Evolutionary conservation across 2,113 vertebrate species (phyloP), one percentile per base, ranked within the genome.

Genomic region (Melanotaenia duboulayi): DNA sequence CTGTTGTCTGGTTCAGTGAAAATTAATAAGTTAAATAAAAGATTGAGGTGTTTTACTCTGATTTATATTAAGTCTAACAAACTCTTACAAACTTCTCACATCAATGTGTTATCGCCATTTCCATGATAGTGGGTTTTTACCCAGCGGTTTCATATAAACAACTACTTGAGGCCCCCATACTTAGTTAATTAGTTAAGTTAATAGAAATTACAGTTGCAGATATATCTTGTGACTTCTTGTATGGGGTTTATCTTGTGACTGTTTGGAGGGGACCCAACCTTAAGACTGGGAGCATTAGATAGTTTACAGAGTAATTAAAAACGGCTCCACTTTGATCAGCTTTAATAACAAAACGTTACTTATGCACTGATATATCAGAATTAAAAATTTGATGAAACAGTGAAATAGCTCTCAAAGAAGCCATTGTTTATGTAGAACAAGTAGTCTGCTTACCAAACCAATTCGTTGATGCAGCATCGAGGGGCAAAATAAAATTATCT

Each of bases 211-310:
- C 19, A 60, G 50, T 71, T 0, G 7, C 51, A 52, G 39, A 22
- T 61, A 5, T 40, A 44, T 68, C 58, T 63, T 58, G 35, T 67
- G 37, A 71, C 23, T 50, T 12, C 59, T 52, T 56, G 24, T 22
- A 49, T 13, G 32, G 39, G 19, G 32, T 67, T 6, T 51, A 42
- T 62, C 50, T 44, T 50, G 24, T 71, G 32, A 71, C 22, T 48
- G 11, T 62, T 39, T 71, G 39, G 22, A 40, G 17, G 14, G 52
- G 13, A 40, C 49, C 51, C 32, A 13, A 52, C 11, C 19, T 40
- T 11, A 25, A 32, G 23, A 28, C 48, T 51, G 25, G 49, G 58
- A 76, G 24, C 57, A 55, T 28, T 59, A 25, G 28, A 20, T 11
- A 52, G 54, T 12, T 28, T 28, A 28, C 6, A 28, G 5, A 40